Percentiles rank a stretch among this genome's conserved stretches.
Evolutionary conservation across 2,888 invertebrate genomes (phyloP).

Genomic region (Branchipolynoe longqiensis): DNA sequence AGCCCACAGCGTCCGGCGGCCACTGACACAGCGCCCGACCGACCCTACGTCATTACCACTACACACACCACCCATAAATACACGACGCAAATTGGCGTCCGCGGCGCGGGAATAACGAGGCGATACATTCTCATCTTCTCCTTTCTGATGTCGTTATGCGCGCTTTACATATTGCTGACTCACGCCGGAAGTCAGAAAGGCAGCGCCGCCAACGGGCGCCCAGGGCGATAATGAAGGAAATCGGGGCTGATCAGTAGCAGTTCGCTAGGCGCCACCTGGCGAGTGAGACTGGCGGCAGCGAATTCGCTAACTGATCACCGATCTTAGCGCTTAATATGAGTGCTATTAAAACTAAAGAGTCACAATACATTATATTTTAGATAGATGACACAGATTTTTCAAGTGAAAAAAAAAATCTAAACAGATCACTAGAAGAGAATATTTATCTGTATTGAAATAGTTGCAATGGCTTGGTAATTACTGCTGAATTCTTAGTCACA

Average conservation of each 20-base stretch:
- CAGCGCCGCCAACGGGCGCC: constrained; percentile 3
- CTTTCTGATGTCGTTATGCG: constrained; percentile 11
- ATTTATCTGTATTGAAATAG: too few species aligned
- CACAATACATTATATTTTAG: too few species aligned
- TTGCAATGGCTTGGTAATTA: too few species aligned
- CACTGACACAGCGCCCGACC: too few species aligned
- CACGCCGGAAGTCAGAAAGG: background rate
- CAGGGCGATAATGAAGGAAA: constrained; percentile 30
- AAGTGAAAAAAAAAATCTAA: too few species aligned
- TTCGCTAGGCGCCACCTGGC: constrained; percentile 1
- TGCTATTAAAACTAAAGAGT: too few species aligned
- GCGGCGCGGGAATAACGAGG: background rate
- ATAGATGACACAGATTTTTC: too few species aligned
- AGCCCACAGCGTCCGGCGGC: too few species aligned
- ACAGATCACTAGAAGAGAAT: too few species aligned
- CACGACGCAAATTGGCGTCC: constrained; percentile 9
- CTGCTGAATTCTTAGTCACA: too few species aligned
- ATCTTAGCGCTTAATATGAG: too few species aligned
- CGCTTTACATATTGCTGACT: background rate
- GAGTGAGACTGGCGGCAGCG: constrained; percentile 9
- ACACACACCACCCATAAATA: background rate
- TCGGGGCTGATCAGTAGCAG: background rate
- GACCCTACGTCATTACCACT: background rate
- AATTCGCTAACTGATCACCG: too few species aligned
- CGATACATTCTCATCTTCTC: constrained; percentile 23